These are phyloP conservation scores for Sebastes hubbsi DNA, from an alignment of 2,797 vertebrate species.

Conservation along the genomic window DNA sequence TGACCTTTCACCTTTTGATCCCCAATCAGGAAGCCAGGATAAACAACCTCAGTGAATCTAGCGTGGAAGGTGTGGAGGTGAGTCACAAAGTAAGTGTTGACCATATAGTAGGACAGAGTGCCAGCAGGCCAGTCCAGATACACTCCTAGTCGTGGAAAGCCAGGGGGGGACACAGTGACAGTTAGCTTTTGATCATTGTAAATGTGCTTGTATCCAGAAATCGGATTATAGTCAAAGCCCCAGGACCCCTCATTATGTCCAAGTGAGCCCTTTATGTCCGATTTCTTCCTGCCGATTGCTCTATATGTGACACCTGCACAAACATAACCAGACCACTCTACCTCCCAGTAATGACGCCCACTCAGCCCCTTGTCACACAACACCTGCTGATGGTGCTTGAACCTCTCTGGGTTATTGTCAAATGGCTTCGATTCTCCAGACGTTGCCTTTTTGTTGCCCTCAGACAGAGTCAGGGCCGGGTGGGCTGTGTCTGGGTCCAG, in stretches of 20 bases:
- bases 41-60: background rate
- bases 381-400: background rate
- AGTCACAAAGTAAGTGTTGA: background rate
- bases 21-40: background rate
- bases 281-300: background rate
- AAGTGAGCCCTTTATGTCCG: background rate
- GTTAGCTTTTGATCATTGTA: background rate
- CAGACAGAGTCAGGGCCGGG: background rate
- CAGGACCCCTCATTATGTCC: background rate
- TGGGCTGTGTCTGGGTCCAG: background rate
- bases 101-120: background rate
- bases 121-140: background rate
- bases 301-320: background rate
- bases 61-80: background rate
- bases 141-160: background rate
- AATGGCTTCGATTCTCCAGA: background rate
- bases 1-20: background rate
- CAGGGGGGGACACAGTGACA: background rate
- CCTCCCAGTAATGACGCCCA: background rate
- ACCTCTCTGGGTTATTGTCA: background rate
- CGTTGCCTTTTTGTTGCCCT: background rate
- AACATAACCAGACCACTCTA: background rate
- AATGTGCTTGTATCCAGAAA: background rate
- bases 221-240: background rate
- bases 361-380: background rate